Evolutionary conservation across 2,797 vertebrate species (phyloP), one percentile per base, ranked within the genome.

Genomic region (Sebastes oblongus): DNA sequence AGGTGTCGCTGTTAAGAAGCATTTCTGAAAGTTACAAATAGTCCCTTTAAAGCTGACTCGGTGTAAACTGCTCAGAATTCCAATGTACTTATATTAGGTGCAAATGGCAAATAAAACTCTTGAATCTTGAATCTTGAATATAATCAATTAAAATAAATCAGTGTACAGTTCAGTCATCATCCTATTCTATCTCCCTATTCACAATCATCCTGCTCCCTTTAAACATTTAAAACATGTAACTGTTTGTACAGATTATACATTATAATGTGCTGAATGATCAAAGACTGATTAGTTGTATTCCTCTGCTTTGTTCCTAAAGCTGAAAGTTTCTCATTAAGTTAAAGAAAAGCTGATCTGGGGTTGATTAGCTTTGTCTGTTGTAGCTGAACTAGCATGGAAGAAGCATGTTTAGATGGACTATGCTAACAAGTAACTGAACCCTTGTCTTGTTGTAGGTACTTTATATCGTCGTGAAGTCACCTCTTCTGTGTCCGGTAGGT

Each of bases 361-460:
- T 90, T 0, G 88, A 92, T 91, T 91, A 65, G 8, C 12, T 81
- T 3, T 0, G 88, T 77, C 88, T 90, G 74, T 4, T 6, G 0
- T 1, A 9, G 6, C 32, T 34, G 50, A 22, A 11, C 0, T 32
- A 16, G 24, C 14, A 56, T n/a, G 1, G 27, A 46, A 22, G 39
- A 30, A 29, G 56, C 46, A 1, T 25, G 14, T 61, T 5, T 34
- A 1, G 0, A 9, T 6, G 61, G 66, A 34, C 10, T 65, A 73
- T 72, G 77, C 54, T 54, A 50, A 16, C 24, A 9, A 8, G 9
- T 2, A 55, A 29, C 60, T 67, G 62, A 82, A 5, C 2, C 2
- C 5, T 2, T 12, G 9, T 20, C 5, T 72, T n/a, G 18, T 10
- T 30, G 10, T n/a, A 2, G 4, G n/a, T 7, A 1, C 39, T 24